These are phyloP conservation scores for Tricholaema leucomelas DNA, from an alignment of 2,113 vertebrate genomes.

Conservation along the genomic window DNA sequence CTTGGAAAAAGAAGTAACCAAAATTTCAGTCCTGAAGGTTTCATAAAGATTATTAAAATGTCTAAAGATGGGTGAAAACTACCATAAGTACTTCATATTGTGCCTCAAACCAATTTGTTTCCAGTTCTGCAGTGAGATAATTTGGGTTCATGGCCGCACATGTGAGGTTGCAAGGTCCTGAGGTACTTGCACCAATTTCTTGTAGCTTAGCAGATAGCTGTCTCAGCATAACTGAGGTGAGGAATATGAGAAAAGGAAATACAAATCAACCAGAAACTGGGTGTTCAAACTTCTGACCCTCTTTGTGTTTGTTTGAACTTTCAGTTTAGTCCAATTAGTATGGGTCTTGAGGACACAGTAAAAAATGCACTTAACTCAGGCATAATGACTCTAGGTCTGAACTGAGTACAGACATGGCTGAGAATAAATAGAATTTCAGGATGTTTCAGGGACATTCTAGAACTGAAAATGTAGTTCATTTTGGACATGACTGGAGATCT, in stretches of 20 bases:
- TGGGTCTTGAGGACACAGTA: background rate
- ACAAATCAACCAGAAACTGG: background rate
- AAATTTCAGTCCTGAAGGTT: background rate
- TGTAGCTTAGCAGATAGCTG: background rate
- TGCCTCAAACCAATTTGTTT: background rate
- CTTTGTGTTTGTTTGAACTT: background rate
- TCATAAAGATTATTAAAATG: background rate
- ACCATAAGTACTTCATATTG: background rate
- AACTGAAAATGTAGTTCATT: background rate
- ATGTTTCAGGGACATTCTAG: background rate
- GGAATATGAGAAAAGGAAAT: background rate
- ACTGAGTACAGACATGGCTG: background rate
- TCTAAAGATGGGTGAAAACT: background rate
- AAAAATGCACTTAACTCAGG: background rate
- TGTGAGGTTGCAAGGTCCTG: background rate
- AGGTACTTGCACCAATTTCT: background rate
- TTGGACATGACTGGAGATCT: background rate
- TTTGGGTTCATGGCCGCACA: background rate
- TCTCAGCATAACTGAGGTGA: background rate
- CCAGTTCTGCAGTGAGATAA: background rate
- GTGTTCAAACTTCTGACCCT: background rate
- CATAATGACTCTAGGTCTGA: background rate
- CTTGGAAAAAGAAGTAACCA: background rate
- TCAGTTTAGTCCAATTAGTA: background rate
- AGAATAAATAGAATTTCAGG: background rate